These are phyloP conservation scores for Drosophila cognata DNA, from an alignment of 2,888 invertebrate species.

Conservation along the genomic window DNA sequence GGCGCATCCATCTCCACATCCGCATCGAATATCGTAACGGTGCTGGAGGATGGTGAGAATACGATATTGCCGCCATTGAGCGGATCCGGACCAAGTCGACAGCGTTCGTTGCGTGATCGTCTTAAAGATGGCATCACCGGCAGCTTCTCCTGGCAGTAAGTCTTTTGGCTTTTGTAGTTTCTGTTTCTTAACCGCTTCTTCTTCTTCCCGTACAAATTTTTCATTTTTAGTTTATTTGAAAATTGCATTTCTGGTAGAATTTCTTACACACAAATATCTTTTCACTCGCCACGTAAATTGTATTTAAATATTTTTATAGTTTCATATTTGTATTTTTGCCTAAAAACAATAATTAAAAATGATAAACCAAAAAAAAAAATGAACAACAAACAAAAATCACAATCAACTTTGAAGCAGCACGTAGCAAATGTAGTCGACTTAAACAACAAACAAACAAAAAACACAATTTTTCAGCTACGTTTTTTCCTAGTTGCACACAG, in stretches of 20 bases:
- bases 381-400: conserved; percentile 21
- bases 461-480: conserved; percentile 20
- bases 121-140: conserved; percentile 92
- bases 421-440: conserved; percentile 30
- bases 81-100: conserved; percentile 88
- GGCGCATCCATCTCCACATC: conserved; percentile 79
- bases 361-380: conserved; percentile 4
- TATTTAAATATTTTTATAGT: conserved; percentile 22
- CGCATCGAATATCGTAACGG: conserved; percentile 81
- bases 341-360: background rate
- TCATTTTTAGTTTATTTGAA: conserved; percentile 11
- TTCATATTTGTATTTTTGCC: conserved; percentile 16
- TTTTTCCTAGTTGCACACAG: conserved; percentile 37
- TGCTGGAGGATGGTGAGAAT: conserved; percentile 81
- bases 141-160: conserved; percentile 93
- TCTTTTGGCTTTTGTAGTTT: conserved; percentile 73
- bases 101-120: conserved; percentile 91
- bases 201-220: conserved; percentile 24
- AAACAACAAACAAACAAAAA: background rate
- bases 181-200: conserved; percentile 47
- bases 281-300: conserved; percentile 3
- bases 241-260: conserved; percentile 23
- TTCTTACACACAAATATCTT: background rate
- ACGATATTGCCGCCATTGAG: conserved; percentile 82
- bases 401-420: conserved; percentile 24